These are phyloP conservation scores for Lynx canadensis DNA, from an alignment of 2,113 vertebrate genomes.

Conservation along the genomic window DNA sequence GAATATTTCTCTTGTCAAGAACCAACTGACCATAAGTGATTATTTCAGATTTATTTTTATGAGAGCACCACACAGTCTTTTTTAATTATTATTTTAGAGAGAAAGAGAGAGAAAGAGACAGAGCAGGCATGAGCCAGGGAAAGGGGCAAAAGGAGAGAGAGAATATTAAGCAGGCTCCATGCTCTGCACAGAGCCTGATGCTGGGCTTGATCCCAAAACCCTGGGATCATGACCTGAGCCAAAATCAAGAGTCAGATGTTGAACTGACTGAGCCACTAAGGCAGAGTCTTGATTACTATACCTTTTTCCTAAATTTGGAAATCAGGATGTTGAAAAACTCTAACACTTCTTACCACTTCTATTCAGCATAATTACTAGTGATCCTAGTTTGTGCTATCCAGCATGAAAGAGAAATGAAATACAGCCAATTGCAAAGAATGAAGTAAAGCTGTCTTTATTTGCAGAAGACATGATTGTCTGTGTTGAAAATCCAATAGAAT, in stretches of 20 bases:
- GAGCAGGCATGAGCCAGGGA: no score
- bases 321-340: background rate
- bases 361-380: background rate
- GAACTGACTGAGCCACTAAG: no score
- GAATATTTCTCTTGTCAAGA: background rate
- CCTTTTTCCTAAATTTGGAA: background rate
- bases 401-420: background rate
- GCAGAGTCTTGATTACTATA: background rate
- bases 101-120: no score
- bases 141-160: no score
- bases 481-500: background rate
- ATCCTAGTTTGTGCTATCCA: background rate
- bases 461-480: background rate
- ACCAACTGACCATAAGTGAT: background rate
- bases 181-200: no score
- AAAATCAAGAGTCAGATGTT: no score
- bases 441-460: constrained; percentile 38
- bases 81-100: no score
- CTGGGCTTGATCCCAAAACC: no score
- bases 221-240: no score
- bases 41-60: constrained; percentile 3
- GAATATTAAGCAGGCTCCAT: no score
- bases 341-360: background rate
- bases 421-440: background rate
- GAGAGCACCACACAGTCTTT: background rate